These are phyloP conservation scores for Bucorvus abyssinicus DNA, from an alignment of 2,797 vertebrate species.

Conservation along the genomic window DNA sequence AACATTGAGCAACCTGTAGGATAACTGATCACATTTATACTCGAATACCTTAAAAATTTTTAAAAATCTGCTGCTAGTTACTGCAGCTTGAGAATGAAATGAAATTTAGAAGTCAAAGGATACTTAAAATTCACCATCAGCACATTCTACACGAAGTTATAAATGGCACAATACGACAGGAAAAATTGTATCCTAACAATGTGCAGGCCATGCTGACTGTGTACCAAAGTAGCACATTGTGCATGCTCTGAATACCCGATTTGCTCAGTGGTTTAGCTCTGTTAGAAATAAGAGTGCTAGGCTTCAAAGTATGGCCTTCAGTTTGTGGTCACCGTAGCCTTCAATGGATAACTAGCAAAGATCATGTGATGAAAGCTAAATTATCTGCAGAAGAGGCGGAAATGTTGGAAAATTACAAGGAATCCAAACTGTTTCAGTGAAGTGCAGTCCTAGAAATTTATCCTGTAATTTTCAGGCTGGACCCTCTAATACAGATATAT, in stretches of 20 bases:
- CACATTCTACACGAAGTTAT: neutral
- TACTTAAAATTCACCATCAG: neutral
- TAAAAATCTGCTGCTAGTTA: neutral
- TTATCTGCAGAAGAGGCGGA: neutral
- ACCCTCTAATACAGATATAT: neutral
- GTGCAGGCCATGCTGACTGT: neutral
- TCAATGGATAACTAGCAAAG: neutral
- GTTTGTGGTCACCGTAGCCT: neutral
- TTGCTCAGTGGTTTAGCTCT: neutral
- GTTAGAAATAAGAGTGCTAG: neutral
- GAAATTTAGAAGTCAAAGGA: neutral
- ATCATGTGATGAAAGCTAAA: neutral
- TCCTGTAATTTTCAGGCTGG: neutral
- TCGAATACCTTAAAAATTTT: neutral
- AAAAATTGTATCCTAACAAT: neutral
- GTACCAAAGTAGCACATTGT: neutral
- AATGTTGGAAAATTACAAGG: neutral
- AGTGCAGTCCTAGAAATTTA: neutral
- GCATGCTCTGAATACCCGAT: neutral
- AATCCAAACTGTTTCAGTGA: neutral
- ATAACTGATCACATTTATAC: neutral
- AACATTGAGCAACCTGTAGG: neutral
- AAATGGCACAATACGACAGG: neutral
- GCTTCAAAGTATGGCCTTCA: neutral
- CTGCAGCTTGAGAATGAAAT: neutral